These are phyloP conservation scores for Hypomecis atomaria DNA, from an alignment of 2,888 invertebrate genomes.

Conservation along the genomic window DNA sequence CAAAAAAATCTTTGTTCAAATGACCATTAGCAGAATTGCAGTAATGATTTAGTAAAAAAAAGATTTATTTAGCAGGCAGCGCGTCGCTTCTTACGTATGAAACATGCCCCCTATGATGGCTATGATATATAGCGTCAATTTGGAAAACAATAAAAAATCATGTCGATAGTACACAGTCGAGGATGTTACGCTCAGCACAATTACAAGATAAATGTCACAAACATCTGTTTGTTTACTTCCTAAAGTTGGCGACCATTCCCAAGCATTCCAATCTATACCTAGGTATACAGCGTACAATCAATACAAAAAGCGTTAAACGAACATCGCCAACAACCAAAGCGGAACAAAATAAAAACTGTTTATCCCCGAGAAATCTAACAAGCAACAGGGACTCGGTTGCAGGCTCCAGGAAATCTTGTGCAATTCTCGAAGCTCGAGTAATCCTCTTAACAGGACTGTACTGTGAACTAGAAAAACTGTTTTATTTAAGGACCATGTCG, in stretches of 20 bases:
- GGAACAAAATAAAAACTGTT: slow-evolving; percentile 49
- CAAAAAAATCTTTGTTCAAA: no score
- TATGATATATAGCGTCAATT: no score
- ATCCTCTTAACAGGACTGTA: slow-evolving; percentile 62
- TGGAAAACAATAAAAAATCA: no score
- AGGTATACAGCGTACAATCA: slow-evolving; percentile 4
- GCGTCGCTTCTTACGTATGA: no score
- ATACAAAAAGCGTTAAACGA: slow-evolving; percentile 23
- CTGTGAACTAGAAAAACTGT: slow-evolving; percentile 47
- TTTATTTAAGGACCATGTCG: slow-evolving; percentile 22
- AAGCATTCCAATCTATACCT: not conserved
- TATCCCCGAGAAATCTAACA: slow-evolving; percentile 62
- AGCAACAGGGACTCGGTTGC: slow-evolving; percentile 61
- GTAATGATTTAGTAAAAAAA: no score
- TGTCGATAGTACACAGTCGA: no score
- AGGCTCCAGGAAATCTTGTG: slow-evolving; percentile 59
- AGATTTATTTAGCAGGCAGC: no score
- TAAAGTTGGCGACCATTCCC: not conserved
- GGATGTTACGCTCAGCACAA: no score
- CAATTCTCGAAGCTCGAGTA: slow-evolving; percentile 53
- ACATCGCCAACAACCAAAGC: slow-evolving; percentile 42
- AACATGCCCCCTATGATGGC: no score
- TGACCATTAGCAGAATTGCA: no score
- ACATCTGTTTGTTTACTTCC: not conserved
- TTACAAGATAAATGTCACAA: not conserved